These are phyloP conservation scores for Platypus cylindrus DNA, from an alignment of 2,888 invertebrate species.

Conservation along the genomic window DNA sequence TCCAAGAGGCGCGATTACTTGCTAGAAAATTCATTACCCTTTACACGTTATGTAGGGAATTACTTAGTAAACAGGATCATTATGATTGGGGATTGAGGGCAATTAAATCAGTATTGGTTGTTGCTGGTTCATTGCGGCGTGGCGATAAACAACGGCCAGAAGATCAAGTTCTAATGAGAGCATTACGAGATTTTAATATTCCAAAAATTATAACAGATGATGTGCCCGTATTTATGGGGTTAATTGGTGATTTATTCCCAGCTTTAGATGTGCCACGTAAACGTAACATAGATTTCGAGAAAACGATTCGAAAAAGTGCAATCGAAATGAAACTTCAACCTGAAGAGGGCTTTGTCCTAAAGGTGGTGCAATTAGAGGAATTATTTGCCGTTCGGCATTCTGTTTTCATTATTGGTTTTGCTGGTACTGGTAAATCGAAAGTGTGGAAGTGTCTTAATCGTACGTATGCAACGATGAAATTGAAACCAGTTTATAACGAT, in stretches of 20 bases:
- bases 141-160: constrained; percentile 66
- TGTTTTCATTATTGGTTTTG: constrained; percentile 56
- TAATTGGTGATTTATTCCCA: constrained; percentile 87
- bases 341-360: constrained; percentile 77
- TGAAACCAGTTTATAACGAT: constrained; percentile 75
- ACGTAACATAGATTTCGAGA: constrained; percentile 73
- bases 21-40: constrained; percentile 91
- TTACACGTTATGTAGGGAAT: constrained; percentile 78
- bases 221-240: constrained; percentile 82
- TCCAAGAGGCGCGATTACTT: constrained; percentile 70
- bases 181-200: constrained; percentile 84
- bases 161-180: constrained; percentile 90
- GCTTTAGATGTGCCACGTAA: constrained; percentile 86
- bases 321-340: constrained; percentile 76
- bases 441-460: constrained; percentile 83
- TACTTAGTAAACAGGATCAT: constrained; percentile 89
- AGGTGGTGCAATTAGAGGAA: constrained; percentile 85
- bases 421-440: constrained; percentile 86
- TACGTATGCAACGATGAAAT: constrained; percentile 70
- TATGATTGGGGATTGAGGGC: constrained; percentile 95
- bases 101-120: constrained; percentile 89
- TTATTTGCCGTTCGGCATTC: constrained; percentile 88
- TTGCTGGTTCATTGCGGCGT: constrained; percentile 81
- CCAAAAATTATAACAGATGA: constrained; percentile 92
- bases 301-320: constrained; percentile 61